Evolutionary conservation across 2,797 vertebrate genomes (phyloP).

Genomic region (Austrolebias charrua): DNA sequence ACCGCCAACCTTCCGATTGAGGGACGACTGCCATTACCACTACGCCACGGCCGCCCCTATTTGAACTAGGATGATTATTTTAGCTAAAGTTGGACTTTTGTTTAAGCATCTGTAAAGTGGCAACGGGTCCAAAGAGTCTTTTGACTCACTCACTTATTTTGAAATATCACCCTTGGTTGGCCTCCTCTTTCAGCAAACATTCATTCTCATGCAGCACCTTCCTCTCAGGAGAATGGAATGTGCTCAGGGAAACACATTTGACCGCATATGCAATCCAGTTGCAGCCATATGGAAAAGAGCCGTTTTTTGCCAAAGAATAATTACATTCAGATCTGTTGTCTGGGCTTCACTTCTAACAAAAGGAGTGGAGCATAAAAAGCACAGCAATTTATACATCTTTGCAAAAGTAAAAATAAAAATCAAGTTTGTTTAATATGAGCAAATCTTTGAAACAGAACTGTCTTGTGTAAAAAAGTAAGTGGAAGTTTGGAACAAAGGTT

Average conservation of each 20-base stretch:
- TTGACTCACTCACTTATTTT: slow-evolving; percentile 3
- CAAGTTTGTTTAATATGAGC: no score
- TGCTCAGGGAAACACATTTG: slow-evolving; percentile 33
- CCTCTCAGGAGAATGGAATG: slow-evolving; percentile 53
- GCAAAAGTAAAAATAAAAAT: slow-evolving; percentile 3
- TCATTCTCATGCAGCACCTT: slow-evolving; percentile 28
- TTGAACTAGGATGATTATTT: no score
- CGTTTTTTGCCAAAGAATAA: slow-evolving; percentile 43
- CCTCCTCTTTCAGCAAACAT: slow-evolving; percentile 1
- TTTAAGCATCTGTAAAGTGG: not conserved
- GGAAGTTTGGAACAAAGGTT: no score
- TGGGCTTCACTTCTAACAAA: slow-evolving; percentile 19
- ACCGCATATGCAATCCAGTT: slow-evolving; percentile 38
- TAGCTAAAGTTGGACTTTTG: no score
- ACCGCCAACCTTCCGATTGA: no score
- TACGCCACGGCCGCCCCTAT: no score
- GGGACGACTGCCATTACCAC: no score
- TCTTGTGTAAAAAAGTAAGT: no score
- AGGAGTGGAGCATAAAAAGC: slow-evolving; percentile 10
- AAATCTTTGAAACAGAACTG: no score
- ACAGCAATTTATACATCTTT: slow-evolving; percentile 30
- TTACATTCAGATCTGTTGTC: slow-evolving; percentile 49
- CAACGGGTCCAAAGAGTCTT: not conserved
- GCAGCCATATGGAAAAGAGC: slow-evolving; percentile 44
- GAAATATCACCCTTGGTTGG: slow-evolving; percentile 12